Percentiles rank a stretch among this genome's conserved stretches.
phyloP scores from a whole-genome alignment of 2,113 vertebrate species.

The Scophthalmus maximus region DNA sequence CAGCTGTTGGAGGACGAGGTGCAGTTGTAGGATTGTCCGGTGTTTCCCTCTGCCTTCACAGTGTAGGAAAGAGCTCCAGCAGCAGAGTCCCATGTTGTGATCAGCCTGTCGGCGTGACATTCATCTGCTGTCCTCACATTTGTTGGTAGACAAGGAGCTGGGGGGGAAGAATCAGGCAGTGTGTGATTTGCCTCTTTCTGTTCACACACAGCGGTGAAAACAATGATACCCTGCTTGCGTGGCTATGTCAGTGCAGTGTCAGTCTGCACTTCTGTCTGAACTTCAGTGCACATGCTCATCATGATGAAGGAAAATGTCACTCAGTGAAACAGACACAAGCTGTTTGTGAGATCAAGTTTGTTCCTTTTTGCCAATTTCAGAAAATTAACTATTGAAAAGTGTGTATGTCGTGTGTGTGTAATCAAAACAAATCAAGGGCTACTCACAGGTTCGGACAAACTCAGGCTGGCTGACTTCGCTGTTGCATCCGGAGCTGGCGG shows the following conservation, averaged over 20 bases:
- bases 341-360: too few species aligned
- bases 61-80: slow-evolving; percentile 77
- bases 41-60: slow-evolving; percentile 75
- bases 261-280: too few species aligned
- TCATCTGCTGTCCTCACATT: slow-evolving; percentile 63
- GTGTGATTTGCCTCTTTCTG: too few species aligned
- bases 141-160: slow-evolving; percentile 83
- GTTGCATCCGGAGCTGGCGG: slow-evolving; percentile 66
- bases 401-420: not conserved
- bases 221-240: too few species aligned
- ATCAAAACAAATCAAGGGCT: not conserved
- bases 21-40: slow-evolving; percentile 76
- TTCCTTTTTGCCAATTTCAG: too few species aligned
- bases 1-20: slow-evolving; percentile 76
- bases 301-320: too few species aligned
- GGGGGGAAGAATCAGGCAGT: not conserved
- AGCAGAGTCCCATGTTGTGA: slow-evolving; percentile 76
- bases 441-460: slow-evolving; percentile 71
- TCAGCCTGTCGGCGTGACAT: slow-evolving; percentile 64
- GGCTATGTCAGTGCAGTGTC: too few species aligned
- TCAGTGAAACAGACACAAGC: too few species aligned
- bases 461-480: slow-evolving; percentile 58
- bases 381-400: not conserved
- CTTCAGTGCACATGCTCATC: too few species aligned
- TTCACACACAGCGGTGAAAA: too few species aligned